Base-by-base conservation (phyloP, 2,797 vertebrate genomes). In the Coregonus sp. region DNA sequence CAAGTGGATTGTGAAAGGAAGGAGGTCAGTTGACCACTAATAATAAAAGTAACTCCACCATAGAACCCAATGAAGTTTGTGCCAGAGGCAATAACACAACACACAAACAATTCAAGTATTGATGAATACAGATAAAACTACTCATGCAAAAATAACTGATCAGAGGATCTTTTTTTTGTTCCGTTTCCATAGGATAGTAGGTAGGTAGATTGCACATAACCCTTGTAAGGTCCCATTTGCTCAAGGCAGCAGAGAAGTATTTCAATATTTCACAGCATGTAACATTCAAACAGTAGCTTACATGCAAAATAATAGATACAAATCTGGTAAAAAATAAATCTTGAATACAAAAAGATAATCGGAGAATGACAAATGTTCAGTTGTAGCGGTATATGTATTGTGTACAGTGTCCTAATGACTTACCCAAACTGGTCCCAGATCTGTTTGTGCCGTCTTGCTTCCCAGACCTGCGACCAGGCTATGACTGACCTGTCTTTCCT, bases 201-300 rank as follows among this genome's bases (percentile, higher is more conserved):
- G 80, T 9, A 56, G 54, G n/a, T 25, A 47, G 40, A 61, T 79
- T 83, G 76, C 75, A 80, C 70, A 75, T 74, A 61, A 81, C 75
- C 75, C 56, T 66, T 73, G 18, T 61, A 70, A 47, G 35, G 63
- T 73, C 65, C 35, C 51, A 54, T 20, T 63, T 75, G 74, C 73
- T 31, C 4, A 81, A 77, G 74, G 76, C 76, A 80, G 70, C 70
- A 47, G 40, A 47, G 9, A 47, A 47, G 9, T 12, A 78, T 61
- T 56, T 56, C 52, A 18, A 56, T 67, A 77, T 20, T 71, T 51
- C 66, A 77, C 73, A 71, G 47, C 20, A 31, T 71, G 20, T 25
- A 47, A 71, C 40, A 71, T 70, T 81, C 50, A 50, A 50, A 25
- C 56, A 76, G 20, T 14, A 75, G 66, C 16, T 33, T 33, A 3